A percentile compares a stretch with the other conserved stretches of the same genome.
phyloP scores from a whole-genome alignment of 1,140 invertebrate species.

The Doryteuthis pealeii region DNA sequence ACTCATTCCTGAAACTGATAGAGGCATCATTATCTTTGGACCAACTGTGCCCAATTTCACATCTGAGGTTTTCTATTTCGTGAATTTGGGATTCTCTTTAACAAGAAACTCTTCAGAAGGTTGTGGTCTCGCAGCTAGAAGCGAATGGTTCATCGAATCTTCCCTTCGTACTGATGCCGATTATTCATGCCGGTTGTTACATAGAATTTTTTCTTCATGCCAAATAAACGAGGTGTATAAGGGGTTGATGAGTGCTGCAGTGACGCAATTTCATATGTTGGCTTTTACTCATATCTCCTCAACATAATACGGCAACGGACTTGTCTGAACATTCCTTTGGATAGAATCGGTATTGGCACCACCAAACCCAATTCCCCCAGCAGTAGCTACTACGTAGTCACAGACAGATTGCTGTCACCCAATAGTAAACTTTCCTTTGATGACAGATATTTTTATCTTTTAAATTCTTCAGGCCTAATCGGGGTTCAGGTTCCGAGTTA shows the following conservation, averaged over 20 bases:
- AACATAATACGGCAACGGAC: no score
- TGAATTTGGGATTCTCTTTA: no score
- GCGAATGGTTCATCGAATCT: no score
- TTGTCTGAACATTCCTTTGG: no score
- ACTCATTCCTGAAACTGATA: background rate
- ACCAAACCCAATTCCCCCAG: background rate
- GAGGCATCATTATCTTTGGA: background rate
- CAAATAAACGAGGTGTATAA: background rate
- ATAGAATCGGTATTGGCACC: no score
- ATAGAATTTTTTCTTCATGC: background rate
- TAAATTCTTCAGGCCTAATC: background rate
- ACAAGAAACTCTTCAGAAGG: no score
- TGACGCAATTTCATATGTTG: no score
- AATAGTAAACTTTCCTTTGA: background rate
- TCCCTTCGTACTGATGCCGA: no score
- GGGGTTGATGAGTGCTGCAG: background rate
- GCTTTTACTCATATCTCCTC: no score
- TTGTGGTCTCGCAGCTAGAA: no score
- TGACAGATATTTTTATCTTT: background rate
- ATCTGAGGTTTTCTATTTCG: no score
- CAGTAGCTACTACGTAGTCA: background rate
- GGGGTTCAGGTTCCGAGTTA: background rate
- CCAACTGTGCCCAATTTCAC: no score
- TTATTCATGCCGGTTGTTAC: background rate
- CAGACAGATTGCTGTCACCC: background rate